Evolutionary conservation across 2,797 vertebrate genomes (phyloP).

Genomic region (Enteromius treurensis): DNA sequence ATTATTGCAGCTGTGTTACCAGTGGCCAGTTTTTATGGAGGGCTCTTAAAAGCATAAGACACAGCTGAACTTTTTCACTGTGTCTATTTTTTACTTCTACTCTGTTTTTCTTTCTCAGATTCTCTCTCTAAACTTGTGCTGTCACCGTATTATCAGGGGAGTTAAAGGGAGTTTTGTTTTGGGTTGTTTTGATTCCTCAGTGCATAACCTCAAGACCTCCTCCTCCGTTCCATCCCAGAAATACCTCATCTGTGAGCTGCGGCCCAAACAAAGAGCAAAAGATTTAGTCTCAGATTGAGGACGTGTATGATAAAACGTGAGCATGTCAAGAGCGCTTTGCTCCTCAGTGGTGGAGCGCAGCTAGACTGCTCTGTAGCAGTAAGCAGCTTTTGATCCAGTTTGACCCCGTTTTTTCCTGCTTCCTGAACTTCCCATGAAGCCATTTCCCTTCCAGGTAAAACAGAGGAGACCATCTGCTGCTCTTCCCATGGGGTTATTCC

Average conservation of each 20-base stretch:
- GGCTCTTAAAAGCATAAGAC: constrained; percentile 33
- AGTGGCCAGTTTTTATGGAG: not conserved
- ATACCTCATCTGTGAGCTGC: constrained; percentile 32
- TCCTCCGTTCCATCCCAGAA: constrained; percentile 55
- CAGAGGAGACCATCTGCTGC: constrained; percentile 49
- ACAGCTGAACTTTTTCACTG: not conserved
- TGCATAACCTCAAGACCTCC: constrained; percentile 4
- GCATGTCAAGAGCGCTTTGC: constrained; percentile 26
- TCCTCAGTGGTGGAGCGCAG: constrained; percentile 7
- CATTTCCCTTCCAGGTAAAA: constrained; percentile 50
- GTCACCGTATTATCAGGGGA: not conserved
- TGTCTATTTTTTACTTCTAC: constrained; percentile 13
- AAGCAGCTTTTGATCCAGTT: constrained; percentile 66
- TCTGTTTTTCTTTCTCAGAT: not conserved
- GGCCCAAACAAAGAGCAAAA: constrained; percentile 19
- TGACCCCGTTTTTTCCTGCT: constrained; percentile 63
- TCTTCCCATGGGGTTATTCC: constrained; percentile 36
- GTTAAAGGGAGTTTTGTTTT: constrained; percentile 17
- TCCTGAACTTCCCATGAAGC: constrained; percentile 42
- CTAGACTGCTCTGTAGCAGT: constrained; percentile 43
- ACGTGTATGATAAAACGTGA: not conserved
- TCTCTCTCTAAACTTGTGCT: not conserved
- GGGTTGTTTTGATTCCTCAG: constrained; percentile 8
- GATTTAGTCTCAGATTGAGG: not conserved
- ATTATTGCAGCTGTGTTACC: too few relatives aligned